A percentile compares a stretch with the other conserved stretches of the same genome.
Evolutionary conservation across 2,888 invertebrate genomes (phyloP).

Genomic region (Tipula unca): DNA sequence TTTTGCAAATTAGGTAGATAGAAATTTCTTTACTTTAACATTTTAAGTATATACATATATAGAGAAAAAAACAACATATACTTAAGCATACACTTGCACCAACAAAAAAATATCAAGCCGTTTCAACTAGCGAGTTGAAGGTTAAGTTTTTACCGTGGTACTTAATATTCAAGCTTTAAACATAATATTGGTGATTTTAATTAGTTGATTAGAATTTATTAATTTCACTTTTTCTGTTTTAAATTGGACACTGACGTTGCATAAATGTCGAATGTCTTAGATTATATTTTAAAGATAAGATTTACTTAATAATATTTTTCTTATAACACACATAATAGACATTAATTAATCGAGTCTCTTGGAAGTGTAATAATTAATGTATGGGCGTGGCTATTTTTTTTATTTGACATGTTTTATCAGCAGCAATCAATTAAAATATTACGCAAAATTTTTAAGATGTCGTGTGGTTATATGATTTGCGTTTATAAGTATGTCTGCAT

Average conservation of each 20-base stretch:
- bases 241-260: not conserved
- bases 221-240: not conserved
- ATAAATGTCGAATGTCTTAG: not conserved
- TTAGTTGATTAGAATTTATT: not conserved
- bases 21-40: not conserved
- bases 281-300: not conserved
- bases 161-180: not conserved
- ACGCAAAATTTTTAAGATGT: not conserved
- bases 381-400: not conserved
- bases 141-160: not conserved
- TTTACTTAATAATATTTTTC: too few relatives aligned
- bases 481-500: not conserved
- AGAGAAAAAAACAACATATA: too few relatives aligned
- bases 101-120: not conserved
- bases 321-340: not conserved
- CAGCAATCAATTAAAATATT: not conserved
- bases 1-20: not conserved
- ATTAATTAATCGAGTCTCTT: not conserved
- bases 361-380: not conserved
- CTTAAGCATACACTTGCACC: too few relatives aligned
- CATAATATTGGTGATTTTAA: not conserved
- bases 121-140: not conserved
- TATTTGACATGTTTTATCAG: not conserved
- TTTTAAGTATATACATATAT: not conserved
- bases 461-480: not conserved